A percentile compares a stretch with the other conserved stretches of the same genome.
phyloP scores from a whole-genome alignment of 2,888 invertebrate genomes.

The Marronus borbonicus region DNA sequence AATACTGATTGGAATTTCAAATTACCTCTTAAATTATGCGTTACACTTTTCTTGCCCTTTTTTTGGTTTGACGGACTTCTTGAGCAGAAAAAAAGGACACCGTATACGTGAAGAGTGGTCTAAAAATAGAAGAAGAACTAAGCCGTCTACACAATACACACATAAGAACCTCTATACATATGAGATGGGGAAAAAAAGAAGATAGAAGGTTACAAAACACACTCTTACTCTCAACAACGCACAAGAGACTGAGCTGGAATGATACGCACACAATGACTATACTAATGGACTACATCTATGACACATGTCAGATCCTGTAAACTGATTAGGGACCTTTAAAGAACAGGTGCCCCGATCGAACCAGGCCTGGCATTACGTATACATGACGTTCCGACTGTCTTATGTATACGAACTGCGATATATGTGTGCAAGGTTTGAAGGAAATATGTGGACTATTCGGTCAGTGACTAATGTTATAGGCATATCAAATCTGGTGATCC shows the following conservation, averaged over 20 bases:
- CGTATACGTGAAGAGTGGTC: constrained; percentile 21
- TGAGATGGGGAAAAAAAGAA: not conserved
- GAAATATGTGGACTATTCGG: constrained; percentile 23
- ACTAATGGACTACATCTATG: constrained; percentile 57
- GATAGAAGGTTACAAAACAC: not conserved
- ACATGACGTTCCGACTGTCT: not conserved
- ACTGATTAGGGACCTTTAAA: constrained; percentile 53
- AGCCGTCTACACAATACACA: constrained; percentile 12
- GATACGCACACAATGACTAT: constrained; percentile 55
- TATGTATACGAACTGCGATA: not conserved
- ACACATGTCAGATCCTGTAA: constrained; percentile 57
- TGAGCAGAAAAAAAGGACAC: not conserved
- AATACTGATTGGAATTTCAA: constrained; percentile 33
- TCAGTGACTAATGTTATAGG: constrained; percentile 35
- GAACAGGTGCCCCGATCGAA: constrained; percentile 51
- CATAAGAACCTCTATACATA: not conserved
- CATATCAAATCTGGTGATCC: constrained; percentile 33
- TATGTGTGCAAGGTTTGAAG: not conserved
- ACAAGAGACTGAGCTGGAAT: constrained; percentile 38
- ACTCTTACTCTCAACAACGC: not conserved
- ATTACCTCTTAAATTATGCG: constrained; percentile 44
- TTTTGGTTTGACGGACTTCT: not conserved
- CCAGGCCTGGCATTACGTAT: not conserved
- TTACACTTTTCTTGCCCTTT: not conserved
- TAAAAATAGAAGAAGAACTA: constrained; percentile 41